phyloP scores from a whole-genome alignment of 2,888 invertebrate genomes.

The Drosophila nr. fundita region DNA sequence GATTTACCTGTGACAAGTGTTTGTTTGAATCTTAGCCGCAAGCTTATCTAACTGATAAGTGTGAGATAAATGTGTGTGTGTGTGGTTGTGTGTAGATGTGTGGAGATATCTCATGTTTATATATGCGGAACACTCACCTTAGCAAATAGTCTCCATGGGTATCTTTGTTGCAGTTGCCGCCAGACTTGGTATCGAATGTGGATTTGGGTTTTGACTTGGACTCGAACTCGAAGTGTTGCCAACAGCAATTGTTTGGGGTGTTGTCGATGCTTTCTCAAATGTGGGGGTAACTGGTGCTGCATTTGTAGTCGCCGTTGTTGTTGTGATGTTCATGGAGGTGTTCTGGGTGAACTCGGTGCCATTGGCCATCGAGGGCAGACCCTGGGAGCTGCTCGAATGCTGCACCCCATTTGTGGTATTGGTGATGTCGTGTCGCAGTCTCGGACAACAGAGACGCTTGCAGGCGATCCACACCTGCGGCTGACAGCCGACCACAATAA shows the following conservation, averaged over 20 bases:
- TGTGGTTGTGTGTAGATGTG: not conserved
- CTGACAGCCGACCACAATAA: constrained; percentile 95
- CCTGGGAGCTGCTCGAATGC: constrained; percentile 92
- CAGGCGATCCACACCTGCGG: constrained; percentile 91
- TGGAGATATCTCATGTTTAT: not conserved
- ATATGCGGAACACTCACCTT: constrained; percentile 72
- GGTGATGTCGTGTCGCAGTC: constrained; percentile 86
- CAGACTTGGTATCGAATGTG: constrained; percentile 6
- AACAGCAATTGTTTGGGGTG: not conserved
- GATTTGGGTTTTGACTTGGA: constrained; percentile 9
- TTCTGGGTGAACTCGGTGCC: constrained; percentile 82
- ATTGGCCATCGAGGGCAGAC: constrained; percentile 90
- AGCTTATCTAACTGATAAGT: not conserved
- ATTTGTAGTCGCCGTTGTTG: constrained; percentile 53
- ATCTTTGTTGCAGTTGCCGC: constrained; percentile 83
- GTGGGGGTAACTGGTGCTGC: constrained; percentile 29
- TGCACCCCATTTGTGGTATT: constrained; percentile 88
- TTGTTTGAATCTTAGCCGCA: not conserved
- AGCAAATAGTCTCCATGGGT: constrained; percentile 88
- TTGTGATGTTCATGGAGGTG: constrained; percentile 71
- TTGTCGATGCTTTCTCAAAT: constrained; percentile 1
- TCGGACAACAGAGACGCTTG: constrained; percentile 88
- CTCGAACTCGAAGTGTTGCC: not conserved
- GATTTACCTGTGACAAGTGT: not conserved
- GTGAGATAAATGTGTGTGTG: not conserved